Percentiles rank a stretch among this genome's conserved stretches.
Conservation (phyloP, 2,113 vertebrate genomes). For the Prinia subflava region DNA sequence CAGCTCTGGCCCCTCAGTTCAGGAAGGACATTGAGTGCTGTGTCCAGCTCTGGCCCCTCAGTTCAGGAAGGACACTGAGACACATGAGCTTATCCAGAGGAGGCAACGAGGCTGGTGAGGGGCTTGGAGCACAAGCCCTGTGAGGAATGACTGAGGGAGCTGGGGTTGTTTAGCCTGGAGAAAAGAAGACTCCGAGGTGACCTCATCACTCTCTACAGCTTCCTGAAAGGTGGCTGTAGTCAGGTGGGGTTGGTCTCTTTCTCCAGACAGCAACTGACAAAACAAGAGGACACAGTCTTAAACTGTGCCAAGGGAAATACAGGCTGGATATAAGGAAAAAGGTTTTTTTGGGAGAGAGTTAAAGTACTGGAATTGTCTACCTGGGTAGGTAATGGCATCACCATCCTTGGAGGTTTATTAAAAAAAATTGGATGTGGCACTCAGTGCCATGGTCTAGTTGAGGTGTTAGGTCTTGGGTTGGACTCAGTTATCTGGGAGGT, state of each 20-base stretch:
- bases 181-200: not conserved
- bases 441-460: not conserved
- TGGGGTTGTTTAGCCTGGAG: not conserved
- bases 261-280: not conserved
- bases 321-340: not conserved
- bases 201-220: not conserved
- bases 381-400: not conserved
- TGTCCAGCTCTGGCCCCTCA: not conserved
- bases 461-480: not conserved
- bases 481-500: not conserved
- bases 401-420: not conserved
- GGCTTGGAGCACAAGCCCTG: not conserved
- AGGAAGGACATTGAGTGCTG: not conserved
- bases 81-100: fast-evolving
- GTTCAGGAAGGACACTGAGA: not conserved
- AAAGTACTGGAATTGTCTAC: not conserved
- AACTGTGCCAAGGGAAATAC: not conserved
- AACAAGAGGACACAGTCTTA: fast-evolving
- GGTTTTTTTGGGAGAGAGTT: not conserved
- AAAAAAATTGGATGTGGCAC: not conserved
- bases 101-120: not conserved
- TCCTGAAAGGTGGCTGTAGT: fast-evolving
- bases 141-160: fast-evolving
- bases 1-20: not conserved
- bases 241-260: not conserved